A percentile compares a stretch with the other conserved stretches of the same genome.
Evolutionary conservation across 2,113 vertebrate species (phyloP).

Genomic region (Apodemus speciosus): DNA sequence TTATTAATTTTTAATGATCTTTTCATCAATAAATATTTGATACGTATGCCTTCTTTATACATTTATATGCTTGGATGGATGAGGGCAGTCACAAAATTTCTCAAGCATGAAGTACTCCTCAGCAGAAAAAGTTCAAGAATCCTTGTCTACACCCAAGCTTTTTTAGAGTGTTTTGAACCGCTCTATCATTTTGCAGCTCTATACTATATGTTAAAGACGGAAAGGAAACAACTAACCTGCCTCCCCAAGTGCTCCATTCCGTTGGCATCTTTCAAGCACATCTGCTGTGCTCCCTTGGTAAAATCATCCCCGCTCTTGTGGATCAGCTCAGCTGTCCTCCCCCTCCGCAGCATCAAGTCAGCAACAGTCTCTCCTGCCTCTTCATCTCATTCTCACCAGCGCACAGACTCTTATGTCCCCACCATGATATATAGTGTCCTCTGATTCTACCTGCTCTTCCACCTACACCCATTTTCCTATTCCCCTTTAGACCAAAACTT

Average conservation of each 20-base stretch:
- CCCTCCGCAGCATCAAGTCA: too few species aligned
- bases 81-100: neutral
- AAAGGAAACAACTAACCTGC: slow-evolving; percentile 23
- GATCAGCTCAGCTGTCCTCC: neutral
- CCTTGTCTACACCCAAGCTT: neutral
- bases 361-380: neutral
- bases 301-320: neutral
- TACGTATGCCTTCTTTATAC: neutral
- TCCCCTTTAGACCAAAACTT: neutral
- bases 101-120: neutral
- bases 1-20: neutral
- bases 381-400: neutral
- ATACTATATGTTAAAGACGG: neutral
- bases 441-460: neutral
- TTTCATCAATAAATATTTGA: neutral
- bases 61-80: neutral
- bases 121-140: neutral
- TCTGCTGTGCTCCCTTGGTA: neutral
- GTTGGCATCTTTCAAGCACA: neutral
- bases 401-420: neutral
- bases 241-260: neutral
- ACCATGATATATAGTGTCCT: neutral
- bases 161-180: neutral
- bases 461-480: neutral
- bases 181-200: neutral